phyloP scores from a whole-genome alignment of 2,888 invertebrate species.

The Zelleria hepariella region DNA sequence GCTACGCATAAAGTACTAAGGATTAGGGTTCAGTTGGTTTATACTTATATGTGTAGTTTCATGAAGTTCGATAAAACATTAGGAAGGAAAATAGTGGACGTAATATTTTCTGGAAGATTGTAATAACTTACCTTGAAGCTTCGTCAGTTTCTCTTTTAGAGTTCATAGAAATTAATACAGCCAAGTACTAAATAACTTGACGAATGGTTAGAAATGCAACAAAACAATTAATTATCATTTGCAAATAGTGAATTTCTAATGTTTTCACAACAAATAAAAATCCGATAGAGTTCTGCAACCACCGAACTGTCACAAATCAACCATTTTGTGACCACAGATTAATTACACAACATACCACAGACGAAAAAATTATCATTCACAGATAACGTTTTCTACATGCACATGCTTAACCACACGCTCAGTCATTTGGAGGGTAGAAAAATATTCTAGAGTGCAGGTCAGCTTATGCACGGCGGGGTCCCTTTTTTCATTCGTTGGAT shows the following conservation, averaged over 20 bases:
- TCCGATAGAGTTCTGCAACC: slow-evolving; percentile 27
- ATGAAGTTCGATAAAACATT: neutral
- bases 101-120: neutral
- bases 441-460: no score
- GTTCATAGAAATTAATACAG: slow-evolving; percentile 67
- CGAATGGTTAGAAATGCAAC: slow-evolving; percentile 38
- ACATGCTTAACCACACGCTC: no score
- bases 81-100: neutral
- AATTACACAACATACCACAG: slow-evolving; percentile 9
- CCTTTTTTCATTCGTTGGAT: no score
- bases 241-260: slow-evolving; percentile 17
- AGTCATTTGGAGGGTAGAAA: no score
- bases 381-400: no score
- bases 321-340: slow-evolving; percentile 44
- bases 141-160: slow-evolving; percentile 69
- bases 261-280: slow-evolving; percentile 4
- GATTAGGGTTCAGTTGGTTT: neutral
- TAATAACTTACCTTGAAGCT: slow-evolving; percentile 64
- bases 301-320: slow-evolving; percentile 37
- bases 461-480: no score
- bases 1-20: slow-evolving; percentile 23
- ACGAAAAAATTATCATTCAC: neutral
- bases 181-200: slow-evolving; percentile 37
- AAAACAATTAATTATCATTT: slow-evolving; percentile 30
- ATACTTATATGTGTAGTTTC: neutral